phyloP scores from a whole-genome alignment of 2,888 invertebrate species.

The Eupithecia pulchellata region DNA sequence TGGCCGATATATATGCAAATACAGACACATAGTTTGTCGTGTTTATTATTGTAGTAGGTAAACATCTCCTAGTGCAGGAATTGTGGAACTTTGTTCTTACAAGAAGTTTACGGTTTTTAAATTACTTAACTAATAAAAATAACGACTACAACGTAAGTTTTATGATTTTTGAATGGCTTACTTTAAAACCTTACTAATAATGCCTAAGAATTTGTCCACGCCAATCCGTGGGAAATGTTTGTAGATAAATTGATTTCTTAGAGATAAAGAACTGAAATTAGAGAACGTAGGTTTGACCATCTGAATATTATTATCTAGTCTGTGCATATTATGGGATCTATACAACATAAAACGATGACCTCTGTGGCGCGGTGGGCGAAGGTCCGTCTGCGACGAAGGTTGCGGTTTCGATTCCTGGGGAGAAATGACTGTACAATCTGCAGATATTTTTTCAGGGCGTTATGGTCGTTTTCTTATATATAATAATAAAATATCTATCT shows the following conservation, averaged over 20 bases:
- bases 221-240: neutral
- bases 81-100: neutral
- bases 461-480: no score
- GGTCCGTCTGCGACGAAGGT: no score
- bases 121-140: slow-evolving; percentile 1
- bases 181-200: neutral
- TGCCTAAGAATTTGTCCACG: neutral
- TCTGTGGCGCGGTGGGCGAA: no score
- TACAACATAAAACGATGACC: no score
- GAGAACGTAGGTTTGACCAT: neutral
- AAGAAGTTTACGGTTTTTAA: slow-evolving; percentile 7
- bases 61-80: neutral
- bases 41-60: neutral
- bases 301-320: no score
- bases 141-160: neutral
- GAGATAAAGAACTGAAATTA: no score
- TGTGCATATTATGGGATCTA: no score
- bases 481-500: no score
- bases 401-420: no score
- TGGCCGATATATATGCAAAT: slow-evolving; percentile 18
- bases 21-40: slow-evolving; percentile 2
- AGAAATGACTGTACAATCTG: no score
- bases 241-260: neutral
- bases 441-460: no score
- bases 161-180: neutral